Percentiles rank a stretch among this genome's conserved stretches.
phyloP scores from a whole-genome alignment of 2,113 vertebrate species.

The Lipotes vexillifer region DNA sequence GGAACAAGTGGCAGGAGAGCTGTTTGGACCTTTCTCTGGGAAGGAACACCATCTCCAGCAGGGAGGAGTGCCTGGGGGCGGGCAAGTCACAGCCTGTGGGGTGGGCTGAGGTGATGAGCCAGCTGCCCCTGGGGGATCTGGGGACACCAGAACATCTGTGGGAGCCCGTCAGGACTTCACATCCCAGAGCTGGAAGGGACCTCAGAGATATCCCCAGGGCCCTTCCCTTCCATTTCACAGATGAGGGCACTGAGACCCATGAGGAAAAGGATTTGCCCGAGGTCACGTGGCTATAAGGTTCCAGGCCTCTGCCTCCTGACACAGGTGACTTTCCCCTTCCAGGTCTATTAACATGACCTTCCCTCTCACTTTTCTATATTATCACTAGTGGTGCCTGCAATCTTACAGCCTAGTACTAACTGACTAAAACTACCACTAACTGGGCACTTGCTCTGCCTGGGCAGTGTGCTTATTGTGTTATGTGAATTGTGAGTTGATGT shows the following conservation, averaged over 20 bases:
- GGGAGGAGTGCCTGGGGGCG: not conserved
- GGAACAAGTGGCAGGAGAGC: not conserved
- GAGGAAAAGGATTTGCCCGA: not conserved
- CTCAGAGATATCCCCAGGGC: not conserved
- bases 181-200: not conserved
- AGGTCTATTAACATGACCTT: not conserved
- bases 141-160: slow-evolving; percentile 29
- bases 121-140: not conserved
- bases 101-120: slow-evolving; percentile 42
- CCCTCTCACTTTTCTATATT: not conserved
- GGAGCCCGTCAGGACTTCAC: slow-evolving; percentile 70
- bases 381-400: fast-evolving
- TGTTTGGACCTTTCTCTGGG: not conserved
- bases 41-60: not conserved
- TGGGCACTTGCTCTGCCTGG: not conserved
- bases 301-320: not conserved
- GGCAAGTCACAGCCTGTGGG: not conserved
- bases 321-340: not conserved
- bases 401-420: not conserved
- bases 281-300: not conserved
- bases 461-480: fast-evolving
- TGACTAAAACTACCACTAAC: not conserved
- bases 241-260: fast-evolving
- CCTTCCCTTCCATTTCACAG: not conserved
- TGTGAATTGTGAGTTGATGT: fast-evolving